These are phyloP conservation scores for Sylvicola cinctus DNA, from an alignment of 2,888 invertebrate genomes.

Conservation along the genomic window DNA sequence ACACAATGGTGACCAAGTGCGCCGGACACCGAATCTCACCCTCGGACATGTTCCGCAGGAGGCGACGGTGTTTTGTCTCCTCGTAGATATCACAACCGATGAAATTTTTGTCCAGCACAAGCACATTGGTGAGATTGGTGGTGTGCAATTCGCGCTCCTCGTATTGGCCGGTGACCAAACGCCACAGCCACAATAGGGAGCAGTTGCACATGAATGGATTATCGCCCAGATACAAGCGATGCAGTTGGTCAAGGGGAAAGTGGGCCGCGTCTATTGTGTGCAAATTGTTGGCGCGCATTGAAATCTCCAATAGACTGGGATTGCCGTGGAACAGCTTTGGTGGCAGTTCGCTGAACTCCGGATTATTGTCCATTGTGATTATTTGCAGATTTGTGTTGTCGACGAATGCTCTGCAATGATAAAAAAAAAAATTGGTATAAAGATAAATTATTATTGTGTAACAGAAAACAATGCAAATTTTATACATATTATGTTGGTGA, in stretches of 20 bases:
- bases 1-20: constrained; percentile 25
- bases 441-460: constrained; percentile 1
- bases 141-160: constrained; percentile 8
- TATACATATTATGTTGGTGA: no score
- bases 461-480: no score
- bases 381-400: constrained; percentile 67
- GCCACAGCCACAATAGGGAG: constrained; percentile 71
- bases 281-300: constrained; percentile 54
- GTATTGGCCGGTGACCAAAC: constrained; percentile 25
- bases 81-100: constrained; percentile 24
- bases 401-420: constrained; percentile 42
- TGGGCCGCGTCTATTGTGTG: constrained; percentile 58
- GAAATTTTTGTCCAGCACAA: constrained; percentile 18
- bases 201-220: constrained; percentile 77
- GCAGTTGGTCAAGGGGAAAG: constrained; percentile 61
- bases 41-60: constrained; percentile 21
- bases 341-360: constrained; percentile 51
- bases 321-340: constrained; percentile 67
- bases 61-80: constrained; percentile 16
- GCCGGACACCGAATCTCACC: constrained; percentile 25
- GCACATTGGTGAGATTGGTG: constrained; percentile 1
- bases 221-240: constrained; percentile 52
- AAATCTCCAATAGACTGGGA: constrained; percentile 52
- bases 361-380: constrained; percentile 58
- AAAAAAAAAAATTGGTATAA: constrained; percentile 5